Evolutionary conservation across 2,888 invertebrate genomes (phyloP), one percentile per base, ranked within the genome.

Genomic region (Physocephala rufipes): DNA sequence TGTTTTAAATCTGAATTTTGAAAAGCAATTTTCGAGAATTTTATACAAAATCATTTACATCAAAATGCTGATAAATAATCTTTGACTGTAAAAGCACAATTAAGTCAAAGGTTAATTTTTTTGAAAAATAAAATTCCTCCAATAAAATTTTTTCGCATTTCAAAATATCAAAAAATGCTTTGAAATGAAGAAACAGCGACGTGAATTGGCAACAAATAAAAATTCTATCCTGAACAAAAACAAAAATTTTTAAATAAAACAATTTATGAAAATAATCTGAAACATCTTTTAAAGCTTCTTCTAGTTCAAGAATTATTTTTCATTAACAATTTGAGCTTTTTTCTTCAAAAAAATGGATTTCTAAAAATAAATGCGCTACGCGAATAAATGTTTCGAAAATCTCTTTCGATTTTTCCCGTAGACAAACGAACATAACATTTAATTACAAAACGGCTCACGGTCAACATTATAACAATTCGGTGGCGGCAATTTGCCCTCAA

Each of bases 371-470:
- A 77, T 71, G 69, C 72, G 74, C 75, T 78, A 76, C 55, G 64
- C 26, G 30, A 64, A 73, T 74, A 75, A 72, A 73, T 67, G 71
- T 36, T 73, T 67, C 53, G 64, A 64, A 64, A 65, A 72, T 69
- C 71, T 67, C 68, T 67, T 36, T 67, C 53, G 49, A 69, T 69
- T 62, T 67, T 64, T 19, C 59, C 68, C 72, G 72, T 71, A 73
- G 74, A 73, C 66, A 67, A 75, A 74, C 72, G 69, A 75, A 74
- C 73, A 67, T 72, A 74, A 77, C 79, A 77, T 76, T 76, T 77
- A 79, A 75, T 74, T 77, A 78, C 76, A 78, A 80, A 78, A 78
- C 77, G 76, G 79, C 78, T 81, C 82, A 82, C 80, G 82, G 82
- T 79, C 81, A 82, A 77, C 78, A 76, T 77, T 74, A 36, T 36